Evolutionary conservation across 2,888 invertebrate species (phyloP).

Genomic region (Epicampocera succincta): DNA sequence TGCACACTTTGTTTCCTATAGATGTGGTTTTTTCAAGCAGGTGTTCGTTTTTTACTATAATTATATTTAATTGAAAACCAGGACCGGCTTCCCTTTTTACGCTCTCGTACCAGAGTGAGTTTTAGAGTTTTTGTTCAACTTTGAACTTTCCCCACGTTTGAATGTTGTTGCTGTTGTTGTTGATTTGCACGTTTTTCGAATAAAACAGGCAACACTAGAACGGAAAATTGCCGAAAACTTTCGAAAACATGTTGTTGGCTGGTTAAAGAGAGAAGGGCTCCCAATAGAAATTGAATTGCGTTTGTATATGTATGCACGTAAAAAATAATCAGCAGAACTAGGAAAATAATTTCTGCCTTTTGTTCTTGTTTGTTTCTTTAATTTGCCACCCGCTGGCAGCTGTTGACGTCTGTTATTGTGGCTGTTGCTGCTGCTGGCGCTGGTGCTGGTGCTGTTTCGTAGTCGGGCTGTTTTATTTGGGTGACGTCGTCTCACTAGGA

Average conservation of each 20-base stretch:
- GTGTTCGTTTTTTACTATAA: too few relatives aligned
- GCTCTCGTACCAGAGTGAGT: too few relatives aligned
- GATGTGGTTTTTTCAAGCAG: too few relatives aligned
- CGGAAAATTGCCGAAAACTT: conserved; percentile 42
- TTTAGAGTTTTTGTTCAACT: background rate
- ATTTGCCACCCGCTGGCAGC: conserved; percentile 72
- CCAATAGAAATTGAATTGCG: background rate
- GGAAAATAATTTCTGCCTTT: conserved; percentile 50
- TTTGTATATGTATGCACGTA: too few relatives aligned
- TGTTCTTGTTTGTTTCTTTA: conserved; percentile 58
- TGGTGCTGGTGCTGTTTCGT: conserved; percentile 10
- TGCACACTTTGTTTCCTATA: too few relatives aligned
- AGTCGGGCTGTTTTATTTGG: conserved; percentile 27
- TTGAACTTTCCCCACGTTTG: conserved; percentile 18
- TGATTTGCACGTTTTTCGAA: conserved; percentile 72
- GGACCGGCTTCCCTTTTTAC: too few relatives aligned
- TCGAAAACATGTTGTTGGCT: conserved; percentile 54
- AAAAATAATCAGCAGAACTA: conserved; percentile 16
- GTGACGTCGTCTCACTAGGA: conserved; percentile 19
- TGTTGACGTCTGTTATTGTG: conserved; percentile 45
- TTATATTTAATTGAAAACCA: too few relatives aligned
- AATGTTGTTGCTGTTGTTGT: conserved; percentile 41
- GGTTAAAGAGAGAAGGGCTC: background rate
- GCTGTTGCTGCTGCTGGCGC: conserved; percentile 20
- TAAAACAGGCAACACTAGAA: conserved; percentile 70